A percentile compares a stretch with the other conserved stretches of the same genome.
Evolutionary conservation across 2,797 vertebrate species (phyloP).

Genomic region (Pangasius mekongensis): DNA sequence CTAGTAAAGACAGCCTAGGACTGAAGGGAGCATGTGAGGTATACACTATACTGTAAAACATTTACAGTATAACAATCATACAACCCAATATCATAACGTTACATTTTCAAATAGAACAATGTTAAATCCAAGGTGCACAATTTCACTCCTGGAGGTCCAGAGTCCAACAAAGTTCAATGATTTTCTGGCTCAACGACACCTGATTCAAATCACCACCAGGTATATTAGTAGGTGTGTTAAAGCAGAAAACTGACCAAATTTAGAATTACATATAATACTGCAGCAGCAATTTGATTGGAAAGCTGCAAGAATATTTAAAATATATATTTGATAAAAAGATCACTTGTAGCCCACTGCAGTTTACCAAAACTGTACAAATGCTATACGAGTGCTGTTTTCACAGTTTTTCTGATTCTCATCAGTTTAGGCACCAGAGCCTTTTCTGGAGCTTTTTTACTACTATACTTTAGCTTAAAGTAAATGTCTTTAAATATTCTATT

Average conservation of each 20-base stretch:
- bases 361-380: background rate
- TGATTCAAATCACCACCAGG: background rate
- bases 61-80: background rate
- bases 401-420: background rate
- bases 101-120: background rate
- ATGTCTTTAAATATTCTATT: background rate
- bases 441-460: background rate
- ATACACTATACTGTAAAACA: background rate
- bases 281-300: background rate
- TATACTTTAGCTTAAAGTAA: background rate
- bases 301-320: background rate
- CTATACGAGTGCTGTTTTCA: background rate
- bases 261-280: background rate
- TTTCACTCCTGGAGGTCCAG: background rate
- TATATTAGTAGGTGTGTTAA: background rate
- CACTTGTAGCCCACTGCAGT: background rate
- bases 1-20: background rate
- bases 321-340: background rate
- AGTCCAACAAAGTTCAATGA: background rate
- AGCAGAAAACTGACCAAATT: background rate
- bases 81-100: background rate
- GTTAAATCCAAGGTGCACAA: background rate
- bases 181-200: background rate
- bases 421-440: background rate
- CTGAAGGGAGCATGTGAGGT: background rate